Evolutionary conservation across 2,797 vertebrate genomes (phyloP), one percentile per base, ranked within the genome.

Genomic region (Pseudotriccus pelzelni): DNA sequence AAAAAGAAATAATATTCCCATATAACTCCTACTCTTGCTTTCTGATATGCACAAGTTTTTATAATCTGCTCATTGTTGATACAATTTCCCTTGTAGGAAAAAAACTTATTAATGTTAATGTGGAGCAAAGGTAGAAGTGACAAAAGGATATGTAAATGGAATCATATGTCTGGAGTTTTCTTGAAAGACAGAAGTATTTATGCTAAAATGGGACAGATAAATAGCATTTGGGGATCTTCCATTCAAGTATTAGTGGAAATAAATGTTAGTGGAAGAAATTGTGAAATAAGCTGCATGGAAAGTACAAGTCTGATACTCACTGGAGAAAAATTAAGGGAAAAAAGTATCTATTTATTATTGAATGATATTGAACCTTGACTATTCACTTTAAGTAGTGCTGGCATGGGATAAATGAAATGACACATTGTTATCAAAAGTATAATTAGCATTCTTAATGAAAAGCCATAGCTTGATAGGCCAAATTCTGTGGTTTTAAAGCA

Each of bases 361-460:
- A 77, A 34, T 37, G 2, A 18, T 68, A 84, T 25, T 67, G 47
- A 86, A 81, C 43, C 80, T 25, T 36, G 56, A 30, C 43, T 59
- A 59, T 52, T 41, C 41, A 60, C 60, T 56, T 83, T 93, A 72
- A 80, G 75, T 30, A 84, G 44, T 30, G 14, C 27, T 59, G 39
- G 60, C 20, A 34, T 46, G 7, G 60, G 75, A 44, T 81, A 77
- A 91, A 84, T 50, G 44, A 90, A 75, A 87, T 69, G 70, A 90
- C 66, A 25, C 18, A 28, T 84, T 83, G 68, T 90, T 94, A 97
- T 96, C 34, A 89, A 87, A 83, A 5, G 0, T 77, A n/a, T 83
- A 94, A 97, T 97, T 95, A 94, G 43, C 66, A n/a, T 62, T 91
- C 78, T 77, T 88, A 95, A 91, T 94, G 93, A 92, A 92, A 96